Evolutionary conservation across 1,140 invertebrate genomes (phyloP), one percentile per base, ranked within the genome.

Genomic region (Drosophila albomicans): DNA sequence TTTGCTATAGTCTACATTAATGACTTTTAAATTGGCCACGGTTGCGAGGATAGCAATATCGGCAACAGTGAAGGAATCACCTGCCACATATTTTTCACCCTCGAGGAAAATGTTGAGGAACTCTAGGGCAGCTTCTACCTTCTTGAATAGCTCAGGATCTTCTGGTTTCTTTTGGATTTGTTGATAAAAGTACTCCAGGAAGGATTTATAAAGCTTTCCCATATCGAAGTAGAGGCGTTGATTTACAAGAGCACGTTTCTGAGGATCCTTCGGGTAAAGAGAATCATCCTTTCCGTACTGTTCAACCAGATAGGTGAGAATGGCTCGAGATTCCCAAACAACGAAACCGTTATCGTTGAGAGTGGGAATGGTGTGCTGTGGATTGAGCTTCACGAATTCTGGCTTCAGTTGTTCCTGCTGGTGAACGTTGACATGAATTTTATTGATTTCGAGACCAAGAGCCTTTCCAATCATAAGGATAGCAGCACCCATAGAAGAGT

Each of bases 401-500:
- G 95, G 95, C 51, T 93, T 95, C 13, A 94, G 82, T 54, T 96
- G 94, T 56, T 96, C 95, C 0, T 94, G 93, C 1, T 93, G 91
- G 54, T 94, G 79, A 0, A 96, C 81, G 78, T 96, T 94, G 0
- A 95, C 91, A 2, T 94, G 81, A 78, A 58, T 79, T 15, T 77
- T 65, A 16, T 92, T 89, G 3, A 94, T 61, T 28, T 94, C 85
- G 2, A 94, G 13, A 2, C 92, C 93, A 2, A 94, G 66, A 8
- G 85, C 87, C 61, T 93, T 93, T 8, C 91, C 92, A 2, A 85
- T 78, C 56, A 94, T 78, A 49, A 93, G 58, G 3, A 93, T 85
- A 0, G 93, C 77, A 4, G 94, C 81, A 48, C 92, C 91, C 5
- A 93, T 92, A n/a, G 93, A 43, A 5, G 75, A 8, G 13, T 49